Evolutionary conservation across 1,140 invertebrate genomes (phyloP).

Genomic region (Hyles euphorbiae): DNA sequence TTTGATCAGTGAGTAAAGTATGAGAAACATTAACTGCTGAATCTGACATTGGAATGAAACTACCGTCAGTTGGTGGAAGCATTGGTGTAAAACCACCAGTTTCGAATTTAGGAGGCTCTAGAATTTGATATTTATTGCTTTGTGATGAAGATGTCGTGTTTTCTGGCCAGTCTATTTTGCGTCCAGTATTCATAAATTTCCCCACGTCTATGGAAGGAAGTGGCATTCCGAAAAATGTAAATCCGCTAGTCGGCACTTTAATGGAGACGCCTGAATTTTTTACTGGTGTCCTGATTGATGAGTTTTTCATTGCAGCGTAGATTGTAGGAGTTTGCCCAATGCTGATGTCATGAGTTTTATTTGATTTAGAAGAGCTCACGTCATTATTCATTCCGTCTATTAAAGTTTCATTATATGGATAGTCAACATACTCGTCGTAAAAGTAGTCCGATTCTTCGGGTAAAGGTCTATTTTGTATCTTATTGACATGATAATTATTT

Average conservation of each 20-base stretch:
- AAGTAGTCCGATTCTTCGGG: constrained; percentile 86
- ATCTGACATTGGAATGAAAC: constrained; percentile 39
- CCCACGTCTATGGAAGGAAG: constrained; percentile 83
- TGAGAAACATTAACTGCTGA: constrained; percentile 56
- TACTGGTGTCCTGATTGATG: constrained; percentile 50
- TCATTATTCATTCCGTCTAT: constrained; percentile 55
- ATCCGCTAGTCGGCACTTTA: constrained; percentile 72
- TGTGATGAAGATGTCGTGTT: constrained; percentile 32
- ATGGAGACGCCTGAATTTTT: constrained; percentile 17
- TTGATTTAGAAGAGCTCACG: constrained; percentile 40
- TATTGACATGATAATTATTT: constrained; percentile 55
- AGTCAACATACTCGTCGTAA: constrained; percentile 88
- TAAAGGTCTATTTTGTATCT: constrained; percentile 73
- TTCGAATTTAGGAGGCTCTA: constrained; percentile 80
- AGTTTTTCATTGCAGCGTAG: constrained; percentile 79
- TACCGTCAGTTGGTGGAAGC: not conserved
- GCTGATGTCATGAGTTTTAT: constrained; percentile 56
- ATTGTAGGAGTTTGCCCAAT: constrained; percentile 78
- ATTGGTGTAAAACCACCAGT: constrained; percentile 84
- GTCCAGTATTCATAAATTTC: constrained; percentile 77
- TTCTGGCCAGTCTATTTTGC: constrained; percentile 64
- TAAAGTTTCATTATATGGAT: constrained; percentile 78
- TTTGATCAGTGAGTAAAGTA: constrained; percentile 13
- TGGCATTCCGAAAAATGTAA: constrained; percentile 90
- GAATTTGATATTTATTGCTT: constrained; percentile 61